phyloP scores from a whole-genome alignment of 2,888 invertebrate species.

The Harpalus rufipes region DNA sequence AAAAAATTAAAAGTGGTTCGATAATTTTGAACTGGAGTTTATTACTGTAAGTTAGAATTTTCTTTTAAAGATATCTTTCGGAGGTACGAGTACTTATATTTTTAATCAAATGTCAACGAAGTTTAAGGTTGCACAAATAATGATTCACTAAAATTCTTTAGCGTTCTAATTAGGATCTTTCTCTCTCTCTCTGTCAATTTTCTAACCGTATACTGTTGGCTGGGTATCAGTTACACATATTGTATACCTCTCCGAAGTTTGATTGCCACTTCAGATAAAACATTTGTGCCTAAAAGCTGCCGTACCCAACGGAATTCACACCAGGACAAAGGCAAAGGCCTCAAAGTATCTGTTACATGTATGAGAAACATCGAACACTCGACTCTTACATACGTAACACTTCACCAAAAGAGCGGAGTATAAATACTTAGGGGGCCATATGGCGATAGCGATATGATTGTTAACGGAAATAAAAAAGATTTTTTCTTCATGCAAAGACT shows the following conservation, averaged over 20 bases:
- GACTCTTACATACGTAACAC: slow-evolving; percentile 23
- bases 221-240: slow-evolving; percentile 58
- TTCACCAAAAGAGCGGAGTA: neutral
- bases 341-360: slow-evolving; percentile 63
- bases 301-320: slow-evolving; percentile 61
- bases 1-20: too few relatives aligned
- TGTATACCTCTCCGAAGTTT: slow-evolving; percentile 44
- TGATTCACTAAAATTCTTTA: too few relatives aligned
- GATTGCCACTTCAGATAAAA: slow-evolving; percentile 64
- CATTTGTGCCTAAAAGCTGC: slow-evolving; percentile 24
- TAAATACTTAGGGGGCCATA: neutral
- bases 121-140: too few relatives aligned
- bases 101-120: too few relatives aligned
- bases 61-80: too few relatives aligned
- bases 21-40: too few relatives aligned
- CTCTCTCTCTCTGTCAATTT: too few relatives aligned
- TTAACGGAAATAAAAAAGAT: neutral
- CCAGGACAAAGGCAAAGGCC: slow-evolving; percentile 56
- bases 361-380: slow-evolving; percentile 51
- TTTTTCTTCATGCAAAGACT: too few relatives aligned
- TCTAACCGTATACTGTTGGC: neutral
- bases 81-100: too few relatives aligned
- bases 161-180: too few relatives aligned
- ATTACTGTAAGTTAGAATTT: too few relatives aligned
- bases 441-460: neutral